These are phyloP conservation scores for Clarias pachynema DNA, from an alignment of 2,797 vertebrate genomes.

Conservation along the genomic window DNA sequence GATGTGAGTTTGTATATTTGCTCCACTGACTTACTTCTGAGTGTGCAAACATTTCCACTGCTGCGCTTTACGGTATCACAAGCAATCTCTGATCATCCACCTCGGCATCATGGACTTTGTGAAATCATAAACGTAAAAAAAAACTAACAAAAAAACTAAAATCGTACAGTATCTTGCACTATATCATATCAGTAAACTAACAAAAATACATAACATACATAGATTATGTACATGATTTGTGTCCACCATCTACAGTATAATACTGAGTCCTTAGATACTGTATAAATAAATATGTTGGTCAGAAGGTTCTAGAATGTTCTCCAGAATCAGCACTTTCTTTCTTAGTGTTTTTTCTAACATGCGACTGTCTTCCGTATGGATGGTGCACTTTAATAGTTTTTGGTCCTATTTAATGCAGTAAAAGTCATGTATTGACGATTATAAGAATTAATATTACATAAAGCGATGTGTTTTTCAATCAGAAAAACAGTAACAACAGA, in stretches of 20 bases:
- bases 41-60: conserved; percentile 36
- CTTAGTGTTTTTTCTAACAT: too few relatives aligned
- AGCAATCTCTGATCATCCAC: neutral
- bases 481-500: too few relatives aligned
- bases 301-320: neutral
- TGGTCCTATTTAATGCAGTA: too few relatives aligned
- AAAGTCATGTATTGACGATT: neutral
- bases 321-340: too few relatives aligned
- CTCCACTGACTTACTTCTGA: conserved; percentile 76
- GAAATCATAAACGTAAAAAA: neutral
- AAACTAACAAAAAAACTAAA: neutral
- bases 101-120: neutral
- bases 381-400: neutral
- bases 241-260: neutral
- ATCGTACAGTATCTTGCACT: neutral
- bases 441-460: neutral
- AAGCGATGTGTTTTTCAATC: too few relatives aligned
- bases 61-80: conserved; percentile 35
- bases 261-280: too few relatives aligned
- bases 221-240: neutral
- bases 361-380: neutral
- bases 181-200: neutral
- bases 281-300: neutral
- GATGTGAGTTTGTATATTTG: conserved; percentile 54
- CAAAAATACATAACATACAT: neutral